These are phyloP conservation scores for Drosophila navojoa DNA, from an alignment of 1,140 invertebrate genomes.

Conservation along the genomic window DNA sequence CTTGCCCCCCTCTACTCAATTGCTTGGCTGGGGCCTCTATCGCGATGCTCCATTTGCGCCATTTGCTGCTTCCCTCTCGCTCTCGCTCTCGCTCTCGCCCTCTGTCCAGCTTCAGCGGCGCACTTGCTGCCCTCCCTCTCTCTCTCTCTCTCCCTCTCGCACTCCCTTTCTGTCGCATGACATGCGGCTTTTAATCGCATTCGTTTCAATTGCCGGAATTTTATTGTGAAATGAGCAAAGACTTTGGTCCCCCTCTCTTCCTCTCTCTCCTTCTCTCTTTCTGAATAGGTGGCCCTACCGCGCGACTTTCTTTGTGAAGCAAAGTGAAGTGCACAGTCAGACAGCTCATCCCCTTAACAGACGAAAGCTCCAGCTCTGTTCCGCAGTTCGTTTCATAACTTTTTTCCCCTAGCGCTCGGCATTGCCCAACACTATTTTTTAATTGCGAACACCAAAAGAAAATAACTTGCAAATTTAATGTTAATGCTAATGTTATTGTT, in stretches of 20 bases:
- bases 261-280: background rate
- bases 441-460: slow-evolving; percentile 32
- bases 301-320: slow-evolving; percentile 31
- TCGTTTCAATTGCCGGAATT: slow-evolving; percentile 80
- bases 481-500: slow-evolving; percentile 34
- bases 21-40: slow-evolving; percentile 34
- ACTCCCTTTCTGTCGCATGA: slow-evolving; percentile 37
- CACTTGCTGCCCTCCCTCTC: background rate
- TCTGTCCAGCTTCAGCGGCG: background rate
- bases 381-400: slow-evolving; percentile 58
- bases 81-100: background rate
- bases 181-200: slow-evolving; percentile 78
- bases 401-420: slow-evolving; percentile 37
- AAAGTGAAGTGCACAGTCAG: slow-evolving; percentile 23
- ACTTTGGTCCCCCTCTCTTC: slow-evolving; percentile 36
- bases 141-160: background rate
- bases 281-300: background rate
- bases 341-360: background rate
- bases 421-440: slow-evolving; percentile 30
- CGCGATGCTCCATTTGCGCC: slow-evolving; percentile 72
- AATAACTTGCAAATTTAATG: slow-evolving; percentile 41
- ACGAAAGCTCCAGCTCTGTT: background rate
- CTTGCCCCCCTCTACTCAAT: background rate
- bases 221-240: slow-evolving; percentile 74
- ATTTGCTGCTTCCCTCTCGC: background rate